These are phyloP conservation scores for Drosophila grimshawi DNA, from an alignment of 1,140 invertebrate genomes.

Conservation along the genomic window DNA sequence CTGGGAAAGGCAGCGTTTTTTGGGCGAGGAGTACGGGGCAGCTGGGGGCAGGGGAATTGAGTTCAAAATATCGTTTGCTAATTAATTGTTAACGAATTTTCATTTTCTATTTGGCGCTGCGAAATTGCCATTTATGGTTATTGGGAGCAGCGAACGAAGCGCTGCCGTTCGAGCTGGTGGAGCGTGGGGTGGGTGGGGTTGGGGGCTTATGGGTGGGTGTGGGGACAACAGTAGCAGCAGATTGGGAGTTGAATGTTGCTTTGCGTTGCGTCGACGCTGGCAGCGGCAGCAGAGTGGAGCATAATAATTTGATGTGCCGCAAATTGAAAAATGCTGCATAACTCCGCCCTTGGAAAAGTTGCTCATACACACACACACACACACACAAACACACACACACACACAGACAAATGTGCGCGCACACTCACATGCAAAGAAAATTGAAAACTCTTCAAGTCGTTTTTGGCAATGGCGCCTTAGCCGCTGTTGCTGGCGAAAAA, in stretches of 20 bases:
- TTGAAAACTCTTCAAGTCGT: constrained; percentile 80
- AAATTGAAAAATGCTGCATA: constrained; percentile 84
- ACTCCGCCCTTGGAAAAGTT: constrained; percentile 82
- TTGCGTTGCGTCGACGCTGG: constrained; percentile 31
- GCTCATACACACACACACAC: constrained; percentile 24
- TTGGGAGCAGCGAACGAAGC: constrained; percentile 20
- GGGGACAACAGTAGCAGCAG: no score
- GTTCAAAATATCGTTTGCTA: constrained; percentile 43
- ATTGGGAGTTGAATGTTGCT: neutral
- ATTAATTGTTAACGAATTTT: constrained; percentile 80
- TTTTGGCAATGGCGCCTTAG: constrained; percentile 69
- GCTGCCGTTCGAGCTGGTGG: neutral
- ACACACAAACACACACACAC: constrained; percentile 12
- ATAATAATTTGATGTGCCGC: constrained; percentile 83
- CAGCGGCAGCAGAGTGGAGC: constrained; percentile 36
- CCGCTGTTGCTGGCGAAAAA: constrained; percentile 27
- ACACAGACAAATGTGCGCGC: constrained; percentile 1
- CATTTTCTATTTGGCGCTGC: constrained; percentile 71
- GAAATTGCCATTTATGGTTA: constrained; percentile 77
- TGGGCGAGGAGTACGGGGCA: no score
- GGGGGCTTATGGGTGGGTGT: no score
- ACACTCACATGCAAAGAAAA: constrained; percentile 55
- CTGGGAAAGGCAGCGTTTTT: constrained; percentile 15
- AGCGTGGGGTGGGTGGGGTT: neutral
- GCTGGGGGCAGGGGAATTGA: neutral